These are phyloP conservation scores for Rhynchotus rufescens DNA, from an alignment of 2,797 vertebrate genomes.

Conservation along the genomic window DNA sequence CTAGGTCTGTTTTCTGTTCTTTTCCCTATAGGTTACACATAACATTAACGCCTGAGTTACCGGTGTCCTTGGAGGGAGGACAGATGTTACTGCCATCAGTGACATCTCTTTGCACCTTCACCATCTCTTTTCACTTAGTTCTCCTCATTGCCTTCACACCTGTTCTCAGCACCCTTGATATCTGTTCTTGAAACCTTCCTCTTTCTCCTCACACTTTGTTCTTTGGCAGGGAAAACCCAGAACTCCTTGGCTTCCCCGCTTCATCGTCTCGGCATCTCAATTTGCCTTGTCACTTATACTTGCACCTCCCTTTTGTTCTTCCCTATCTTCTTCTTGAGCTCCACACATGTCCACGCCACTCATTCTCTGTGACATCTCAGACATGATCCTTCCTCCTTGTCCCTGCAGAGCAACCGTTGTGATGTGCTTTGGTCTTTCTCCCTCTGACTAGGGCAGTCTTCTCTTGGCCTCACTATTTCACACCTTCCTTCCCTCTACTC, in stretches of 20 bases:
- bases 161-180: not conserved
- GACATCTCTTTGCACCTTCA: not conserved
- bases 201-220: not conserved
- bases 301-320: conserved; percentile 25
- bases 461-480: conserved; percentile 23
- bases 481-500: conserved; percentile 17
- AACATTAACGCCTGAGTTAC: not conserved
- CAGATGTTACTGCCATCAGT: not conserved
- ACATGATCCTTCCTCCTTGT: conserved; percentile 11
- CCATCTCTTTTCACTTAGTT: not conserved
- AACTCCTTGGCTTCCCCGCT: not conserved
- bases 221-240: not conserved
- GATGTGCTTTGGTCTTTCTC: conserved; percentile 14
- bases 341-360: conserved; percentile 1
- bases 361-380: conserved; percentile 21
- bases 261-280: not conserved
- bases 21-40: not conserved
- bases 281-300: conserved; percentile 2
- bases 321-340: conserved; percentile 22
- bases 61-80: not conserved
- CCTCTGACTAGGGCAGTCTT: conserved; percentile 3
- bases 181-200: not conserved
- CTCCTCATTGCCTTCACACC: not conserved
- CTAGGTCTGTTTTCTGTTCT: not conserved
- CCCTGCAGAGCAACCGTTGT: not conserved